Percentiles rank a stretch among this genome's conserved stretches.
Evolutionary conservation across 2,888 invertebrate genomes (phyloP).

Genomic region (Chesias legatella): DNA sequence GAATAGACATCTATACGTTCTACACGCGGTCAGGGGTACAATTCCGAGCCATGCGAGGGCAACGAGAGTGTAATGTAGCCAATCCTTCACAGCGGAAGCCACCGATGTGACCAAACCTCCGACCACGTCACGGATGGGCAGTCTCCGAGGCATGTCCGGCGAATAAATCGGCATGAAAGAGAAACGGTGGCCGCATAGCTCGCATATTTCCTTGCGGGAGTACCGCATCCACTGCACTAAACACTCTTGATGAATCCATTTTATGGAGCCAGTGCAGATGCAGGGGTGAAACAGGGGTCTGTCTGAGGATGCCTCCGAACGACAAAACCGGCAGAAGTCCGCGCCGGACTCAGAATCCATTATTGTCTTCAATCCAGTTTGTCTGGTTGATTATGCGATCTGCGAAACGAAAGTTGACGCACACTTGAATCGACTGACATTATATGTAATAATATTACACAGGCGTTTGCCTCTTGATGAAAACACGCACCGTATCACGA

Average conservation of each 20-base stretch:
- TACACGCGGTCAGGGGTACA: slow-evolving; percentile 97
- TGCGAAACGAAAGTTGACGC: slow-evolving; percentile 46
- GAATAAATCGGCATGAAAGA: slow-evolving; percentile 99
- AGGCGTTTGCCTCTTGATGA: slow-evolving; percentile 12
- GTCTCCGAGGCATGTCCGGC: slow-evolving; percentile 99
- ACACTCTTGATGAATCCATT: slow-evolving; percentile 99
- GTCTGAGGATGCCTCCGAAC: slow-evolving; percentile 95
- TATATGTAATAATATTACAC: slow-evolving; percentile 2
- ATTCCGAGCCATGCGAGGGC: slow-evolving; percentile 98
- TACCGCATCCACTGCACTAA: slow-evolving; percentile 99
- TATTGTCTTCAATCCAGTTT: slow-evolving; percentile 71
- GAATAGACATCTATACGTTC: slow-evolving; percentile 96
- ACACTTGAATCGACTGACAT: slow-evolving; percentile 13
- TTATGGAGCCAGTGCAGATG: slow-evolving; percentile 99
- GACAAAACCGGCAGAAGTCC: slow-evolving; percentile 98
- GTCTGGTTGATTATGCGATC: slow-evolving; percentile 57
- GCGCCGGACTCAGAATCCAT: slow-evolving; percentile 82
- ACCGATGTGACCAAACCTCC: slow-evolving; percentile 94
- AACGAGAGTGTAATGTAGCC: slow-evolving; percentile 98
- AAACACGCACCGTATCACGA: slow-evolving; percentile 41
- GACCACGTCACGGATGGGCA: slow-evolving; percentile 95
- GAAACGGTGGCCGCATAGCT: slow-evolving; percentile 97
- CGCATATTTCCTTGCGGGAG: slow-evolving; percentile 98
- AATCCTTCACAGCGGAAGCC: slow-evolving; percentile 95
- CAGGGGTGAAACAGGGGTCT: slow-evolving; percentile 98